Percentiles rank a stretch among this genome's conserved stretches.
Evolutionary conservation across 2,113 vertebrate genomes (phyloP).

Genomic region (Pongo abelii): DNA sequence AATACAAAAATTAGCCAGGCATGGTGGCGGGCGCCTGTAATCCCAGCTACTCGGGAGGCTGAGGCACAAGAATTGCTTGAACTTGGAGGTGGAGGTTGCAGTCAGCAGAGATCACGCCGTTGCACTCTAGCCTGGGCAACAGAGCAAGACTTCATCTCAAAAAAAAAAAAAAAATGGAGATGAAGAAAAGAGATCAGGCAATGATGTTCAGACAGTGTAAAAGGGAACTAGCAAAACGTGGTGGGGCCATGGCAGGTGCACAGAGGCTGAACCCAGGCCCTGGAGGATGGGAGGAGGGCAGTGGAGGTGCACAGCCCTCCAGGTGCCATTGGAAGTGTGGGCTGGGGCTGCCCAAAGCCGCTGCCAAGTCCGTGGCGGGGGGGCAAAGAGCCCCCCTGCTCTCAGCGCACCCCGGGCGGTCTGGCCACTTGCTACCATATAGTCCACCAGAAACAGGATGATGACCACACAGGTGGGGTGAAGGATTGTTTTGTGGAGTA

Average conservation of each 20-base stretch:
- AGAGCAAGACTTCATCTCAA: not conserved
- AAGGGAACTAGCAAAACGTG: not conserved
- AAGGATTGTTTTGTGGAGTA: conserved; percentile 54
- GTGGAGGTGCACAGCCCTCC: not conserved
- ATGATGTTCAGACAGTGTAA: not conserved
- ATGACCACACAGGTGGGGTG: conserved; percentile 47
- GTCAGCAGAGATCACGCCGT: no score
- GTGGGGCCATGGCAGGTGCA: not conserved
- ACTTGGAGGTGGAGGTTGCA: no score
- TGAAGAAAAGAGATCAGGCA: no score
- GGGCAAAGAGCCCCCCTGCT: not conserved
- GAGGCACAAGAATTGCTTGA: no score
- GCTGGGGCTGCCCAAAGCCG: not conserved
- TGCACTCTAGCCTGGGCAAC: not conserved
- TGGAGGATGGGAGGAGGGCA: not conserved
- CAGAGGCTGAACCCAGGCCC: not conserved
- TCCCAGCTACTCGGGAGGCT: no score
- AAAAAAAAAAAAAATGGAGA: not conserved
- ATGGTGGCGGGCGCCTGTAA: no score
- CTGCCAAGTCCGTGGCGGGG: no score
- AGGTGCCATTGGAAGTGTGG: fast-evolving
- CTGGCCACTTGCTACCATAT: not conserved
- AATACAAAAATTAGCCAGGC: no score
- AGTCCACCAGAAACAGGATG: not conserved
- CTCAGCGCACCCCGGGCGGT: fast-evolving